Evolutionary conservation across 2,888 invertebrate species (phyloP).

Genomic region (Hyles lineata): DNA sequence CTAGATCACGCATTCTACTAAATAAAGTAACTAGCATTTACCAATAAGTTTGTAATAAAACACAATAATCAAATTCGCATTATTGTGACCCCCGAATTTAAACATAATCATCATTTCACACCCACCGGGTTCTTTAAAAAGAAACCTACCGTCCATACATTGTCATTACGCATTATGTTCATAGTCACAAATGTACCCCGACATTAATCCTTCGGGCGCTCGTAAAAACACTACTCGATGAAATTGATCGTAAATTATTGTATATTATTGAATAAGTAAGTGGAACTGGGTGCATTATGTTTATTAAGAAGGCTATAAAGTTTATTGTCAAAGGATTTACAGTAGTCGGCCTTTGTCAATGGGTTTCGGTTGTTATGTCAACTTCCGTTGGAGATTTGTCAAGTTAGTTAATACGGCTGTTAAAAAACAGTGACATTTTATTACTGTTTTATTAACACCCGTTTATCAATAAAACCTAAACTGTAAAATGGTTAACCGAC

Average conservation of each 20-base stretch:
- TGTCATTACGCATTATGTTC: constrained; percentile 8
- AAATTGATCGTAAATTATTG: constrained; percentile 77
- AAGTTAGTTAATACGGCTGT: not conserved
- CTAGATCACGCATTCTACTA: too few species aligned
- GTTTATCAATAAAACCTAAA: too few species aligned
- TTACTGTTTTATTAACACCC: not conserved
- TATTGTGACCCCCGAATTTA: not conserved
- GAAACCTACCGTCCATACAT: not conserved
- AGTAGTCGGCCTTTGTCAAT: constrained; percentile 41
- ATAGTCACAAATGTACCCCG: not conserved
- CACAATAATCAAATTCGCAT: constrained; percentile 8
- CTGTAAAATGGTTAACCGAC: too few species aligned
- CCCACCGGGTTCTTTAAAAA: not conserved
- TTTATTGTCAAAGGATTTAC: constrained; percentile 45
- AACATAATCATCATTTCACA: constrained; percentile 6
- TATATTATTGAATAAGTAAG: constrained; percentile 59
- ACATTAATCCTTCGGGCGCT: constrained; percentile 37
- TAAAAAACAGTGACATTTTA: not conserved
- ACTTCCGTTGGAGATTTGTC: not conserved
- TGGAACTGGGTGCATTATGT: constrained; percentile 60
- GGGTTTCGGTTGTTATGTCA: not conserved
- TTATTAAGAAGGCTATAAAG: constrained; percentile 53
- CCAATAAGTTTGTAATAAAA: not conserved
- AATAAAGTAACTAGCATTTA: too few species aligned
- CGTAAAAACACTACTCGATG: constrained; percentile 70